phyloP scores from a whole-genome alignment of 2,797 vertebrate species.

The Sebastes goodei region DNA sequence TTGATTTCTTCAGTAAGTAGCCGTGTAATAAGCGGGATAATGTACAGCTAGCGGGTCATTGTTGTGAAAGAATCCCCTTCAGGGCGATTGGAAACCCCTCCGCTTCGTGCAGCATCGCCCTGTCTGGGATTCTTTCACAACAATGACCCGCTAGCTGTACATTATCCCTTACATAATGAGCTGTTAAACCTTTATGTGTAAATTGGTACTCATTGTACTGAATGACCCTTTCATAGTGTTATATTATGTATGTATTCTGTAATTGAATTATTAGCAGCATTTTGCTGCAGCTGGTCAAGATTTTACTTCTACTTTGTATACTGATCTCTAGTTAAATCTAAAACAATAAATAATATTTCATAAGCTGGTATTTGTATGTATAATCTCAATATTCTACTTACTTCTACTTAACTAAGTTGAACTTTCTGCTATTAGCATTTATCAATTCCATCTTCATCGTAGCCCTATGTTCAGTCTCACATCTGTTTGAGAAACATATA shows the following conservation, averaged over 20 bases:
- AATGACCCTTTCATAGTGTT: neutral
- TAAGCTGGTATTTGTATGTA: neutral
- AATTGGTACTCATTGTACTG: neutral
- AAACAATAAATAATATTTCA: neutral
- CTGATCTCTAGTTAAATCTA: neutral
- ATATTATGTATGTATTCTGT: neutral
- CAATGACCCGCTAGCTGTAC: no score
- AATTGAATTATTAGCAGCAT: neutral
- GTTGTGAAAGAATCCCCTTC: no score
- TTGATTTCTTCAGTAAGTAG: no score
- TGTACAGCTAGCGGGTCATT: no score
- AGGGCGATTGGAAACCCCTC: no score
- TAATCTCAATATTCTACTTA: neutral
- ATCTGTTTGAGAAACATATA: neutral
- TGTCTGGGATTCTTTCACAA: no score
- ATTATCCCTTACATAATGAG: no score
- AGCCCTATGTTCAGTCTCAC: neutral
- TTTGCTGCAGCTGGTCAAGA: neutral
- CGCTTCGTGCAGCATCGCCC: no score
- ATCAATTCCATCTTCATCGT: neutral
- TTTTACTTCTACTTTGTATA: neutral
- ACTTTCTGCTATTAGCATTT: neutral
- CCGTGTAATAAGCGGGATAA: fast-evolving
- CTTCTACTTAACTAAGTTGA: no score
- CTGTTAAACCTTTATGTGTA: neutral